Conservation (phyloP, 2,888 invertebrate genomes). For the Sinopyrophorus schimmeli region DNA sequence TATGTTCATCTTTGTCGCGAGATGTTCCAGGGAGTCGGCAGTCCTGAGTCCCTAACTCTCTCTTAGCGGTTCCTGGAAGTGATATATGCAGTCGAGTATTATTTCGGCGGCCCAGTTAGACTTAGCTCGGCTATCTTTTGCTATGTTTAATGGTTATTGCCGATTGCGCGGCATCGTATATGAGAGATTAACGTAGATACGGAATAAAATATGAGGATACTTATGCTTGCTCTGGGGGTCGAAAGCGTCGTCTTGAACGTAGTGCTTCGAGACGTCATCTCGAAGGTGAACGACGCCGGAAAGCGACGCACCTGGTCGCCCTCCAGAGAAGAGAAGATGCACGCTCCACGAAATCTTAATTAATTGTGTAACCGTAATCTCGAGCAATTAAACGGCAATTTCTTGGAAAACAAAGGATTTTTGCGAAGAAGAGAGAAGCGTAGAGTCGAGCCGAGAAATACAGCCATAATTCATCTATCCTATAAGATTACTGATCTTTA, state of each 20-base stretch:
- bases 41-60: slow-evolving; percentile 29
- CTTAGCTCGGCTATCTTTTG: slow-evolving; percentile 50
- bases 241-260: slow-evolving; percentile 22
- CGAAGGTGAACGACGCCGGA: slow-evolving; percentile 27
- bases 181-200: slow-evolving; percentile 52
- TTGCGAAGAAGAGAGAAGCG: slow-evolving; percentile 50
- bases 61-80: slow-evolving; percentile 38
- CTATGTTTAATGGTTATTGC: slow-evolving; percentile 54
- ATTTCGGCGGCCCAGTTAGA: slow-evolving; percentile 48
- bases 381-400: slow-evolving; percentile 56
- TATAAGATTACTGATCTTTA: slow-evolving; percentile 77
- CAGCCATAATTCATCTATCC: slow-evolving; percentile 70
- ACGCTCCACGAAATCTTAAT: slow-evolving; percentile 57
- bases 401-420: slow-evolving; percentile 57
- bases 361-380: slow-evolving; percentile 56
- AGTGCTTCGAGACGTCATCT: slow-evolving; percentile 30
- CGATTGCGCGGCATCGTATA: slow-evolving; percentile 48
- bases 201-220: slow-evolving; percentile 49
- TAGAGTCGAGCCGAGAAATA: slow-evolving; percentile 55
- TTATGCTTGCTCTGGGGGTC: slow-evolving; percentile 37
- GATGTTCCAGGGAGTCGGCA: slow-evolving; percentile 29
- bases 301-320: slow-evolving; percentile 44
- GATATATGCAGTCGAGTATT: slow-evolving; percentile 51
- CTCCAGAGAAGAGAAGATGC: slow-evolving; percentile 54
- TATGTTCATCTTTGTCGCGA: slow-evolving; percentile 51